Evolutionary conservation across 2,797 vertebrate species (phyloP).

Genomic region (Sebastes minor): DNA sequence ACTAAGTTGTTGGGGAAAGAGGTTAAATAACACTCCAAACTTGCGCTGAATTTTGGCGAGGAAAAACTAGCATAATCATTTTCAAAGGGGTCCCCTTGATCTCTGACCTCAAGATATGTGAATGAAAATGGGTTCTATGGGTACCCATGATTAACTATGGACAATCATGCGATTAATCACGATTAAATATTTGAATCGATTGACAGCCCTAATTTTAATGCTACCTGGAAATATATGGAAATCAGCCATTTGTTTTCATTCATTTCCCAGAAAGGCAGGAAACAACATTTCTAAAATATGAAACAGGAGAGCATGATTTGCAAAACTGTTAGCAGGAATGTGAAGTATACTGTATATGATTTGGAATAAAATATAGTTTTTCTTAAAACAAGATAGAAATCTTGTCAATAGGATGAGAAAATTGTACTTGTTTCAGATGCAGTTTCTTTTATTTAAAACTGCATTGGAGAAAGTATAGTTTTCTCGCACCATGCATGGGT

Average conservation of each 20-base stretch:
- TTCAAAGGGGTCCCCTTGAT: neutral
- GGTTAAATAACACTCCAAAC: neutral
- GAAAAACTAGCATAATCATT: no score
- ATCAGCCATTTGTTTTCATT: neutral
- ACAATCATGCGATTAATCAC: neutral
- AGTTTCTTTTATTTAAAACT: neutral
- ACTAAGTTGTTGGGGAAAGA: neutral
- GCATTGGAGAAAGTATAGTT: neutral
- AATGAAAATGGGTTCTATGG: neutral
- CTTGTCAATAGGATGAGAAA: neutral
- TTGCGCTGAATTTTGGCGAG: neutral
- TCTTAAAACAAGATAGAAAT: neutral
- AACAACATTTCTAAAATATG: neutral
- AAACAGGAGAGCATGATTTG: slow-evolving; percentile 4
- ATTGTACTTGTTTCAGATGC: neutral
- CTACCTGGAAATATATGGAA: neutral
- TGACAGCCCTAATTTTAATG: neutral
- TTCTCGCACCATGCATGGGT: slow-evolving; percentile 3
- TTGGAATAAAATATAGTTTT: neutral
- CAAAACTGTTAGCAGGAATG: neutral
- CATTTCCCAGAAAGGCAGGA: neutral
- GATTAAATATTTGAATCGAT: neutral
- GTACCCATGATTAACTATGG: neutral
- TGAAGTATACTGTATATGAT: neutral
- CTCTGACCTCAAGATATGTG: neutral